Percentiles rank a stretch among this genome's conserved stretches.
Conservation (phyloP, 2,888 invertebrate genomes). For the Horisme vitalbata region DNA sequence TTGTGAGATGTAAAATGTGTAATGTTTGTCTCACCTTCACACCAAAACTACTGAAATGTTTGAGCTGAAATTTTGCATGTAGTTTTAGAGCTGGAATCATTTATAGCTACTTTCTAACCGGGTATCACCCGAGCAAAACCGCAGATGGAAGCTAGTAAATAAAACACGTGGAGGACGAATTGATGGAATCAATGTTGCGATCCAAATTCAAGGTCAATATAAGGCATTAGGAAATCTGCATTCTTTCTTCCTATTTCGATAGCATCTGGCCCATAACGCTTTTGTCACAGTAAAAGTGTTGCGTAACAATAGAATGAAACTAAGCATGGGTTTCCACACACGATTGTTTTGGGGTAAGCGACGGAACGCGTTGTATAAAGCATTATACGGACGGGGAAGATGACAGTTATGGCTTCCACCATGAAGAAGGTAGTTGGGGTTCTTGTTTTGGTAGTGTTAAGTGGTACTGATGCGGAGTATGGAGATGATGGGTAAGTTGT, state of each 20-base stretch:
- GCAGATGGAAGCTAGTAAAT: too few relatives aligned
- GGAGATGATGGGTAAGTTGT: constrained; percentile 65
- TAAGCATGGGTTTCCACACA: constrained; percentile 62
- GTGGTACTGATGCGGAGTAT: constrained; percentile 53
- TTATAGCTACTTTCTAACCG: too few relatives aligned
- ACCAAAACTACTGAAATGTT: too few relatives aligned
- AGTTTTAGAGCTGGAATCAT: too few relatives aligned
- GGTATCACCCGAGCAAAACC: too few relatives aligned
- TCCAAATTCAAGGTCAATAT: background rate
- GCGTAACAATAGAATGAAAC: constrained; percentile 56
- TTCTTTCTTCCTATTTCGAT: constrained; percentile 55
- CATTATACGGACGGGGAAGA: constrained; percentile 54
- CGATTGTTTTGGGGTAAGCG: constrained; percentile 67
- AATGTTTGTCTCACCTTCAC: too few relatives aligned
- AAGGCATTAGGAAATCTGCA: constrained; percentile 27
- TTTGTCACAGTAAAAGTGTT: constrained; percentile 55
- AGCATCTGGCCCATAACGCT: constrained; percentile 47
- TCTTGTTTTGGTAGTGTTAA: constrained; percentile 39
- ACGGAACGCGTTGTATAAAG: constrained; percentile 75
- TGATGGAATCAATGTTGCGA: too few relatives aligned
- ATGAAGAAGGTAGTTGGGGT: constrained; percentile 51
- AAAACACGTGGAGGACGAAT: too few relatives aligned
- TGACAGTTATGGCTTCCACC: constrained; percentile 55
- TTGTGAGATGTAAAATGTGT: too few relatives aligned
- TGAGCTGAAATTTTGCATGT: too few relatives aligned